These are phyloP conservation scores for Cheirogaleus major DNA, from an alignment of 2,797 vertebrate genomes.

Conservation along the genomic window DNA sequence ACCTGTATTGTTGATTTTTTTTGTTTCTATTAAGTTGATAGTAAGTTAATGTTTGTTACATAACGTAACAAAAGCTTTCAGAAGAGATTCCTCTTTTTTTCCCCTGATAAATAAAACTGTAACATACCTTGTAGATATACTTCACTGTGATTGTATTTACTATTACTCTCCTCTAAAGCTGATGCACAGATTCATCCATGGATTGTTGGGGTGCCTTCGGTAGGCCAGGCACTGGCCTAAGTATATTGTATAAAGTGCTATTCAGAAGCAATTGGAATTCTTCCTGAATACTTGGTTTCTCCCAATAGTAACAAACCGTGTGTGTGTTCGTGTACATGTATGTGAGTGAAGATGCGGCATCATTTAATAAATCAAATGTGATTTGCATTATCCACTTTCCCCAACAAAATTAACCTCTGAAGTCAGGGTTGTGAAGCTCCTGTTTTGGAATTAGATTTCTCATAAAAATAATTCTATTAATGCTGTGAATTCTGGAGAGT, in stretches of 20 bases:
- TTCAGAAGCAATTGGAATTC: not conserved
- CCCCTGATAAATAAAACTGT: not conserved
- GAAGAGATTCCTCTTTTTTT: not conserved
- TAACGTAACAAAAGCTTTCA: not conserved
- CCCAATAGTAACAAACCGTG: not conserved
- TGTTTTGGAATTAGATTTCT: not conserved
- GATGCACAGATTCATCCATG: not conserved
- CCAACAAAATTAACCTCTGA: not conserved
- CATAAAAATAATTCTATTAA: not conserved
- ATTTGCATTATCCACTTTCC: not conserved
- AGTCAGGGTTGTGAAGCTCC: not conserved
- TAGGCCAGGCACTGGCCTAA: not conserved
- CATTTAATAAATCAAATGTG: not conserved
- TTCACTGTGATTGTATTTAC: not conserved
- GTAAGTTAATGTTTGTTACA: not conserved
- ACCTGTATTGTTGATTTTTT: not conserved
- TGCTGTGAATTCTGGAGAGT: not conserved
- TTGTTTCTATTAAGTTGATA: not conserved
- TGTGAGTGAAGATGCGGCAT: not conserved
- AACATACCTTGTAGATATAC: not conserved
- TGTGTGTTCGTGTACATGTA: not conserved
- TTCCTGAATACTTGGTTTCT: slow-evolving; percentile 1
- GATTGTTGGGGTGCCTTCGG: not conserved
- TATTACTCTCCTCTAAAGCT: not conserved
- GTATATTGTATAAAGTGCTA: not conserved